Conservation (phyloP, 2,888 invertebrate genomes). For the Nowickia ferox region DNA sequence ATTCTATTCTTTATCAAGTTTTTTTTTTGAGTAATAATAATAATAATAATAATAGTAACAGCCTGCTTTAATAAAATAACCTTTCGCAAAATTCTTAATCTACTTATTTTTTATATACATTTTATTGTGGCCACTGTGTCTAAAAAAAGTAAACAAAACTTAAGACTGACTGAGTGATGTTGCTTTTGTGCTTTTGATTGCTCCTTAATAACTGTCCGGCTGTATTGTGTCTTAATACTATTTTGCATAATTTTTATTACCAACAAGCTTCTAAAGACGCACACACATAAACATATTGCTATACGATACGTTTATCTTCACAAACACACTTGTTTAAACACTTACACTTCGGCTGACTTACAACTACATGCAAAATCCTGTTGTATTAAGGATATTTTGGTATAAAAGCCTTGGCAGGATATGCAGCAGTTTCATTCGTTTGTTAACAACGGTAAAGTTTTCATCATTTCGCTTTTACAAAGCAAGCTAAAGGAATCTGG, state of each 20-base stretch:
- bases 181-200: constrained; percentile 2
- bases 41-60: no score
- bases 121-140: constrained; percentile 8
- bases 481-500: neutral
- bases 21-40: no score
- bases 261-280: constrained; percentile 61
- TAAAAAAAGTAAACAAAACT: constrained; percentile 16
- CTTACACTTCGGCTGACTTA: constrained; percentile 29
- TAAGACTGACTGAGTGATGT: constrained; percentile 15
- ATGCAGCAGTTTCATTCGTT: constrained; percentile 74
- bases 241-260: constrained; percentile 74
- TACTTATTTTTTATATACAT: neutral
- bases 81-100: neutral
- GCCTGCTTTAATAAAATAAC: no score
- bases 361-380: constrained; percentile 51
- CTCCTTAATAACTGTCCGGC: constrained; percentile 36
- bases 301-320: constrained; percentile 39
- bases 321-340: constrained; percentile 45
- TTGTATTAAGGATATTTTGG: constrained; percentile 37
- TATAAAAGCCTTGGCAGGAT: constrained; percentile 74
- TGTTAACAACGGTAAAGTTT: constrained; percentile 60
- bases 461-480: constrained; percentile 1
- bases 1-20: no score
- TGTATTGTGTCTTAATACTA: constrained; percentile 60
- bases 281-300: constrained; percentile 5